Evolutionary conservation across 2,888 invertebrate genomes (phyloP).

Genomic region (Drosophila rubida): DNA sequence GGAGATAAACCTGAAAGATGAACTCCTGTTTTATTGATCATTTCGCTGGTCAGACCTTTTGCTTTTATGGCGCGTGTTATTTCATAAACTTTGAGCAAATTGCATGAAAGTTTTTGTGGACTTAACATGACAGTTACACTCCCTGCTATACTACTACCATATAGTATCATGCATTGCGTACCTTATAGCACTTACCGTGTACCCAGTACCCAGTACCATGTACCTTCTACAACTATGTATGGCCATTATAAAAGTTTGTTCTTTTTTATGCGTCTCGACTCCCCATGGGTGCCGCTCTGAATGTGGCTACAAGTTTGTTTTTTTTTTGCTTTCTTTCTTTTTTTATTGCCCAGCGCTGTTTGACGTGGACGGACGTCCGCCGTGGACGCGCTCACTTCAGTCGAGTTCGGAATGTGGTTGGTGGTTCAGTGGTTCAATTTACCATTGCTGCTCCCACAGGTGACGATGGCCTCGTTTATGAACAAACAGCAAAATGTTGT

Average conservation of each 20-base stretch:
- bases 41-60: conserved; percentile 23
- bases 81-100: conserved; percentile 63
- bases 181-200: background rate
- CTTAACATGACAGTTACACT: conserved; percentile 64
- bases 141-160: background rate
- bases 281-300: conserved; percentile 52
- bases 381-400: background rate
- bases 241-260: conserved; percentile 67
- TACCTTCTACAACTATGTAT: conserved; percentile 46
- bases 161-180: background rate
- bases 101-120: conserved; percentile 64
- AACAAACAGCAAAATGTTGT: conserved; percentile 81
- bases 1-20: background rate
- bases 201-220: conserved; percentile 4
- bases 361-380: conserved; percentile 38
- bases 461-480: conserved; percentile 81
- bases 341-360: conserved; percentile 54
- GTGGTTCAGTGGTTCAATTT: conserved; percentile 1
- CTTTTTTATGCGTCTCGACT: conserved; percentile 55
- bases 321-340: background rate
- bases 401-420: conserved; percentile 11
- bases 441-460: conserved; percentile 70
- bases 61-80: conserved; percentile 49
- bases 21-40: conserved; percentile 33
- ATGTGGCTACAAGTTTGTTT: conserved; percentile 53